A percentile compares a stretch with the other conserved stretches of the same genome.
These are phyloP conservation scores for Lomographa bimaculata DNA, from an alignment of 2,888 invertebrate genomes.

Conservation along the genomic window DNA sequence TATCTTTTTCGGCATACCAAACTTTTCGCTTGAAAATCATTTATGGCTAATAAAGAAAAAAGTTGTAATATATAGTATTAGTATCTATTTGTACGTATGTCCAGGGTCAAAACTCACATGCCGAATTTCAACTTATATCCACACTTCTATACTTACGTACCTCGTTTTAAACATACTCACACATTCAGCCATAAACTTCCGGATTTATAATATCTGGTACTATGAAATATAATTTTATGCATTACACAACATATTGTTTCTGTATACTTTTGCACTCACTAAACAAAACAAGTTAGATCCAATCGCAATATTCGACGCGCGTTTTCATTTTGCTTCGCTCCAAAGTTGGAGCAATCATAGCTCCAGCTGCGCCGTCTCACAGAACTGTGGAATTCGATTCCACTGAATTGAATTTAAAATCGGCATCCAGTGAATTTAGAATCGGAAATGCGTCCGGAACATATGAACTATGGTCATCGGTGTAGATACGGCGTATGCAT, in stretches of 20 bases:
- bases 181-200: too few relatives aligned
- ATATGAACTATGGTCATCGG: conserved; percentile 6
- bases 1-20: too few relatives aligned
- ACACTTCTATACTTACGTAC: background rate
- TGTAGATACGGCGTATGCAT: conserved; percentile 9
- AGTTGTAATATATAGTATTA: too few relatives aligned
- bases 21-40: too few relatives aligned
- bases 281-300: conserved; percentile 24
- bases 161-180: conserved; percentile 1
- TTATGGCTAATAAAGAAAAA: too few relatives aligned
- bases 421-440: conserved; percentile 21
- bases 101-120: too few relatives aligned
- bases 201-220: too few relatives aligned
- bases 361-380: conserved; percentile 36
- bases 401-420: conserved; percentile 35
- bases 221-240: too few relatives aligned
- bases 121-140: too few relatives aligned
- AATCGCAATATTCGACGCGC: conserved; percentile 35
- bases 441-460: conserved; percentile 16
- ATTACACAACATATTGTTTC: too few relatives aligned
- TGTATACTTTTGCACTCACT: too few relatives aligned
- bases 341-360: conserved; percentile 42
- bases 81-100: too few relatives aligned
- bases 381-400: conserved; percentile 28
- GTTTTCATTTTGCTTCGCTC: conserved; percentile 31